A percentile compares a stretch with the other conserved stretches of the same genome.
Conservation (phyloP, 2,113 vertebrate species). For the Oreocharis arfaki region DNA sequence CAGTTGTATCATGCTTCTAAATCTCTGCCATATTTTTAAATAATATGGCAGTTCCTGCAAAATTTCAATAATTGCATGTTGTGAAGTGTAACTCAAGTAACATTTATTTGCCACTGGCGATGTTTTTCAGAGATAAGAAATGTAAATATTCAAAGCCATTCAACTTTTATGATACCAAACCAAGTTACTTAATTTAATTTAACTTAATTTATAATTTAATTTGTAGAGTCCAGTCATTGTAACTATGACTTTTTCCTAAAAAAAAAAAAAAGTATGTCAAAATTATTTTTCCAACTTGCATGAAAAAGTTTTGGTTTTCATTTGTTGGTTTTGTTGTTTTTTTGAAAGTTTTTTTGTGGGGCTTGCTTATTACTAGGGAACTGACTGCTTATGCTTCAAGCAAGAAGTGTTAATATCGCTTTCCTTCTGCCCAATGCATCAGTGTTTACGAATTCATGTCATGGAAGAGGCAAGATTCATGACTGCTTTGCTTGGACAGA, state of each 20-base stretch:
- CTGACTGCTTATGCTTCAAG: background rate
- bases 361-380: background rate
- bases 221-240: background rate
- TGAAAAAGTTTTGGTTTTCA: background rate
- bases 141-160: background rate
- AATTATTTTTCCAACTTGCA: background rate
- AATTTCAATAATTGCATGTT: background rate
- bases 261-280: background rate
- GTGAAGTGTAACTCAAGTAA: background rate
- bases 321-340: background rate
- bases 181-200: background rate
- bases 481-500: background rate
- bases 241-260: background rate
- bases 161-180: background rate
- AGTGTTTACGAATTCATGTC: background rate
- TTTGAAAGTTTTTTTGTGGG: background rate
- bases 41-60: background rate
- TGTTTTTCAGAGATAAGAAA: background rate
- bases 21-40: background rate
- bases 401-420: background rate
- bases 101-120: background rate
- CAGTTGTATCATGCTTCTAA: background rate
- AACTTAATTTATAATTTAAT: background rate
- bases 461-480: background rate
- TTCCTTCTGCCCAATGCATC: background rate